Conservation (phyloP, 2,797 vertebrate species). For the Harpagifer antarcticus region DNA sequence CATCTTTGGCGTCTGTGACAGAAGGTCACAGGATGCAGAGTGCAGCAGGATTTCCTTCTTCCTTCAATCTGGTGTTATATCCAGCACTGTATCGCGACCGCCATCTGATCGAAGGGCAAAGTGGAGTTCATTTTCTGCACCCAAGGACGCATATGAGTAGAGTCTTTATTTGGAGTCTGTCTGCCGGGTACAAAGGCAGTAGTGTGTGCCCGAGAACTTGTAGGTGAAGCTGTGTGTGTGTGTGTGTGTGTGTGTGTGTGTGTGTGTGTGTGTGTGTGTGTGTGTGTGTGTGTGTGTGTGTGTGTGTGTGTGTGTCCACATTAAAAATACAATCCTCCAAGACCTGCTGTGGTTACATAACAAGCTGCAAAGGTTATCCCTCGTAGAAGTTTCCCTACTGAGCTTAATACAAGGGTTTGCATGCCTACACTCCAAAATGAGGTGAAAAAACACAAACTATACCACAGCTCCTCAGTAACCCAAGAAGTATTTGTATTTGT, state of each 20-base stretch:
- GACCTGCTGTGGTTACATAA: conserved; percentile 45
- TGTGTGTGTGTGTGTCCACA: conserved; percentile 17
- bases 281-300: conserved; percentile 8
- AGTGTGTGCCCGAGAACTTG: conserved; percentile 56
- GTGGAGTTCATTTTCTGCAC: conserved; percentile 56
- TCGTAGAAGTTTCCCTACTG: neutral
- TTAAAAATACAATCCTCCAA: conserved; percentile 34
- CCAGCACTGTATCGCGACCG: conserved; percentile 41
- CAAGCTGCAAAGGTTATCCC: conserved; percentile 28
- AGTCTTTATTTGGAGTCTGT: conserved; percentile 65
- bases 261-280: neutral
- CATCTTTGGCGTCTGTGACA: conserved; percentile 47
- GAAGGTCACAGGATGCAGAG: conserved; percentile 73
- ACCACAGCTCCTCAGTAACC: neutral
- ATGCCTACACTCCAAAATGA: neutral
- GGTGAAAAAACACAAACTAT: neutral
- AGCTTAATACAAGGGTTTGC: conserved; percentile 9
- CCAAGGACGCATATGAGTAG: conserved; percentile 58
- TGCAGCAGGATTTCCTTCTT: conserved; percentile 78
- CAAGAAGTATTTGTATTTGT: no score
- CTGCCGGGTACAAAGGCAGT: conserved; percentile 65
- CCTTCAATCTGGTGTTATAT: conserved; percentile 47
- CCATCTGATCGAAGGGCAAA: conserved; percentile 61
- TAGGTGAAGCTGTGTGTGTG: conserved; percentile 26
- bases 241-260: neutral